Evolutionary conservation across 2,113 vertebrate genomes (phyloP), one percentile per base, ranked within the genome.

Genomic region (Serilophus lunatus): DNA sequence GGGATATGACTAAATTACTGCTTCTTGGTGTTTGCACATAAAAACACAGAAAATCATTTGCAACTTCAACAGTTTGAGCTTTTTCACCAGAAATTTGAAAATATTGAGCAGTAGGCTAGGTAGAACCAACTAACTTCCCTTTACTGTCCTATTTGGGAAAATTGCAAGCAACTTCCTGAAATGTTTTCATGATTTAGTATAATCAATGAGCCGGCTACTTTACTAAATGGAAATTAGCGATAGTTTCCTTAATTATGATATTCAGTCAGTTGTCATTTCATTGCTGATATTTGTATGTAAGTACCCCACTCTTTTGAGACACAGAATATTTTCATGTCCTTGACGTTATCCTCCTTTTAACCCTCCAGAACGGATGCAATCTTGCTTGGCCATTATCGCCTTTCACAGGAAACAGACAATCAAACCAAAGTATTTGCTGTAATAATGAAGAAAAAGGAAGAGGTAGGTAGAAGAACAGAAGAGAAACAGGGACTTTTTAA

Each of bases 361-460:
- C 74, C 59, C 97, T 91, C 59, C 96, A 99, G 99, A 98, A 98
- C 98, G 20, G 99, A 99, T 89, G 98, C 99, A 97, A 98, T 99
- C 97, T 97, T 99, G 84, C 93, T 98, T 94, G 99, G 99, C 93
- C 99, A 99, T 98, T 99, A 98, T 96, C 99, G 99, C 96, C 98
- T 99, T 96, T 99, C 99, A 97, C 99, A 99, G 97, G 99, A 99
- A 95, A 99, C 98, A 40, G 99, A 99, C 98, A 99, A 99, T 99
- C 99, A 99, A 99, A 99, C 99, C 98, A 99, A 99, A 99, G 99
- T 99, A 97, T 99, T 98, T 98, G 99, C 99, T 98, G 99, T 99
- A 81, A 98, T 99, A 96, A 98, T 98, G 97, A 99, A 99, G 98
- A 99, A 98, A 96, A 99, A 99, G 94, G 99, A 99, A 85, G 99